Evolutionary conservation across 2,888 invertebrate species (phyloP).

Genomic region (Megalurothrips usitatus): DNA sequence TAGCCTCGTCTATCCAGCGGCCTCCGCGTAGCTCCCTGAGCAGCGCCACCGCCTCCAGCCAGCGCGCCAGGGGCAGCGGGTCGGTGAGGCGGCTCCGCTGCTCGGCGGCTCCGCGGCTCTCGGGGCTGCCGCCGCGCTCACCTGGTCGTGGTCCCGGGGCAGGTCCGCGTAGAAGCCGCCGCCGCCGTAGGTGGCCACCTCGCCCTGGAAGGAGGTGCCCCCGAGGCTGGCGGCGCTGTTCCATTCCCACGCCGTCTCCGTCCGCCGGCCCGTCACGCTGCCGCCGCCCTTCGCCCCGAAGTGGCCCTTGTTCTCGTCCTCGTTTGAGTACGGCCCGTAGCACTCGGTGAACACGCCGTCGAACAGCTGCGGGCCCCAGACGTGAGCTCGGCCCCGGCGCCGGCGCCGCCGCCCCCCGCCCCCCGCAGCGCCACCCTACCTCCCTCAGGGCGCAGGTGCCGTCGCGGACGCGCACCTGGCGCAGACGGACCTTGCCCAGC

Average conservation of each 20-base stretch:
- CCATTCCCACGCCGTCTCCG: background rate
- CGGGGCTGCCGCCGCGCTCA: background rate
- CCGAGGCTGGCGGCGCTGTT: background rate
- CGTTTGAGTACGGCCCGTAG: background rate
- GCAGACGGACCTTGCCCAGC: background rate
- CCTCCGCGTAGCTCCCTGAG: background rate
- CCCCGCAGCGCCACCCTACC: background rate
- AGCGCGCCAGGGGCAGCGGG: background rate
- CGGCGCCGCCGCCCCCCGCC: background rate
- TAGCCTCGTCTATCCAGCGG: background rate
- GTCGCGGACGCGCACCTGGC: background rate
- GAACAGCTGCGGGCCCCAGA: background rate
- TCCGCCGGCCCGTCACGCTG: background rate
- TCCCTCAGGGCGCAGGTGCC: background rate
- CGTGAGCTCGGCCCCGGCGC: too few species aligned
- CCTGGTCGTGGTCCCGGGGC: background rate
- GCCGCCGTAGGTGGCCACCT: background rate
- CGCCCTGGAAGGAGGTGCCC: background rate
- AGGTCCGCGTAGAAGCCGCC: background rate
- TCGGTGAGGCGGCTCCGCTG: background rate
- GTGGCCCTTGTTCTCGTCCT: background rate
- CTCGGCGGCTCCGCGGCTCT: background rate
- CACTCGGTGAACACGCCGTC: conserved; percentile 7
- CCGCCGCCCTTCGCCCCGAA: background rate
- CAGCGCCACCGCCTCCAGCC: background rate